Conservation (phyloP, 2,113 vertebrate species). For the Tachysurus vachellii region DNA sequence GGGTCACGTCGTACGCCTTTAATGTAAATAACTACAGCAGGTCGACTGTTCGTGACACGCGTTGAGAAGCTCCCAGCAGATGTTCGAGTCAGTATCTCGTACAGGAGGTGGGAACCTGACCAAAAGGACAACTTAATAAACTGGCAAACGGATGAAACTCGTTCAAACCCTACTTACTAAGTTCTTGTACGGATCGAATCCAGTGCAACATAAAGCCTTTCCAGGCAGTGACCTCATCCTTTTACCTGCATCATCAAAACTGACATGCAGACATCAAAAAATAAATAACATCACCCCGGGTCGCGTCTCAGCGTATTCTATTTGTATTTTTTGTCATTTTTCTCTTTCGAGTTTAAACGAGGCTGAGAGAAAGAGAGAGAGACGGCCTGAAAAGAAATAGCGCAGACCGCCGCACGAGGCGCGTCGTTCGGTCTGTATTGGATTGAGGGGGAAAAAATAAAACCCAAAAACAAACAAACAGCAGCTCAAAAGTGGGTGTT, state of each 20-base stretch:
- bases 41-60: not conserved
- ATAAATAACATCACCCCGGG: not conserved
- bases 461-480: not conserved
- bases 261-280: not conserved
- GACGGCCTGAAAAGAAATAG: not conserved
- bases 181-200: conserved; percentile 8
- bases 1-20: not conserved
- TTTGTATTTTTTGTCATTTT: not conserved
- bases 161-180: conserved; percentile 3
- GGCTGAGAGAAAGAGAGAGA: not conserved
- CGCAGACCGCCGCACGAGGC: no score
- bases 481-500: not conserved
- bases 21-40: not conserved
- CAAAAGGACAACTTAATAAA: not conserved
- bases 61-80: not conserved
- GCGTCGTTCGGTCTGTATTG: no score
- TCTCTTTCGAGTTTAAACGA: conserved; percentile 2
- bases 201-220: conserved; percentile 40
- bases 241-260: not conserved
- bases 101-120: not conserved
- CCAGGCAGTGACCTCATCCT: not conserved
- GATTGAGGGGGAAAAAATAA: not conserved
- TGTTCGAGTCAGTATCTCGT: not conserved
- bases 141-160: not conserved
- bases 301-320: not conserved